These are phyloP conservation scores for Sminthurides aquaticus DNA, from an alignment of 2,888 invertebrate genomes.

Conservation along the genomic window DNA sequence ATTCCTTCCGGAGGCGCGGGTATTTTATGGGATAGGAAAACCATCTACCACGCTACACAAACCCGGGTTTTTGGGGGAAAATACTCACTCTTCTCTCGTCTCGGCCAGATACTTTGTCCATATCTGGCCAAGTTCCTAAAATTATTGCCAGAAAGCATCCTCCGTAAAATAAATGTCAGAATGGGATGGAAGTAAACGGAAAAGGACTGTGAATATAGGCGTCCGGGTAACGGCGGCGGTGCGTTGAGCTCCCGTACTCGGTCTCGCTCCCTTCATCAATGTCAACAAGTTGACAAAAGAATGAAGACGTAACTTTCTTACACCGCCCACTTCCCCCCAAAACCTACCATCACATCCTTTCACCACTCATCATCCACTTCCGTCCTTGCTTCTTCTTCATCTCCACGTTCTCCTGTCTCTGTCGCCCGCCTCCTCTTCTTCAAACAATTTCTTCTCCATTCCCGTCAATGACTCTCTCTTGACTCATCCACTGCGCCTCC, in stretches of 20 bases:
- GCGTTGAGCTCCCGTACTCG: not conserved
- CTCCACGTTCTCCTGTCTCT: not conserved
- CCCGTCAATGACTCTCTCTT: too few species aligned
- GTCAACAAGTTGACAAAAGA: constrained; percentile 8
- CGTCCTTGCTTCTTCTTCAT: not conserved
- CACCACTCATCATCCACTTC: not conserved
- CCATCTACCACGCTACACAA: not conserved
- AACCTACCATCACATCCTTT: constrained; percentile 1
- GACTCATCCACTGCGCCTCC: too few species aligned
- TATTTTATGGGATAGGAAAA: not conserved
- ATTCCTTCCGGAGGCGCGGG: not conserved
- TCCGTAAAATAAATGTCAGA: too few species aligned
- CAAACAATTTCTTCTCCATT: too few species aligned
- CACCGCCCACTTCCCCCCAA: not conserved
- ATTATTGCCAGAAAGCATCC: too few species aligned
- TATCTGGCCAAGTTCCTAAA: too few species aligned
- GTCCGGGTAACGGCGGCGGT: too few species aligned
- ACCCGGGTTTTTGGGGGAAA: too few species aligned
- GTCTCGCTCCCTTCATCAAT: constrained; percentile 14
- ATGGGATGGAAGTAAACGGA: too few species aligned
- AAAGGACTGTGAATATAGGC: too few species aligned
- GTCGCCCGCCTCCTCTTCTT: not conserved
- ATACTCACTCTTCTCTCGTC: too few species aligned
- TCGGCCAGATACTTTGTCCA: too few species aligned
- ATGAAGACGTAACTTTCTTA: not conserved